Evolutionary conservation across 2,888 invertebrate genomes (phyloP).

Genomic region (Mycalesis mineus): DNA sequence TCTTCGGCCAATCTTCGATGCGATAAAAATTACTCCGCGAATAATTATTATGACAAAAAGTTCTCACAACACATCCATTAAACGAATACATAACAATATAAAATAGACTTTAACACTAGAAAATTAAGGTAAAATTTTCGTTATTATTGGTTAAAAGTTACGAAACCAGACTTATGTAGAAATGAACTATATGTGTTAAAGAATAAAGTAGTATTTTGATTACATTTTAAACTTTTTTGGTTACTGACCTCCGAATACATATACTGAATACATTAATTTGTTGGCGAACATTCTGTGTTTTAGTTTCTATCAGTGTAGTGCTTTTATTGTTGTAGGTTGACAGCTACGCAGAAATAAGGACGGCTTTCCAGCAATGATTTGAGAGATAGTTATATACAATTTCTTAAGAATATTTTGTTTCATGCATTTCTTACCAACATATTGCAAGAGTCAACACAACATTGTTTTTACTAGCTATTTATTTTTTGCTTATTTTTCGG

Average conservation of each 20-base stretch:
- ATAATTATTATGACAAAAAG: constrained; percentile 48
- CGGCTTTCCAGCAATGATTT: no score
- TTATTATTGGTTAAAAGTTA: neutral
- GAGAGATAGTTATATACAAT: no score
- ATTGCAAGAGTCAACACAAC: no score
- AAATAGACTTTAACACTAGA: neutral
- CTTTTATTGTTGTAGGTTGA: constrained; percentile 65
- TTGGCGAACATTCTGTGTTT: constrained; percentile 55
- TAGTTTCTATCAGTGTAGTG: constrained; percentile 70
- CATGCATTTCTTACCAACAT: no score
- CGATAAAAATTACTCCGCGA: constrained; percentile 47
- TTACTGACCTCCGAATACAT: constrained; percentile 54
- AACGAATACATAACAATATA: neutral
- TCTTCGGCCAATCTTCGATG: neutral
- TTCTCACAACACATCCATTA: constrained; percentile 9
- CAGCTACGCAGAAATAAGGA: constrained; percentile 14
- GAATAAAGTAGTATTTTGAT: constrained; percentile 13
- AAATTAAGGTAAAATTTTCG: neutral
- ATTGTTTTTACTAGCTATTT: no score
- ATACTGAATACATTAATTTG: constrained; percentile 70
- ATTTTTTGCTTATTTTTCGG: no score
- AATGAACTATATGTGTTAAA: neutral
- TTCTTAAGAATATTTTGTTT: no score
- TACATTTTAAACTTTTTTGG: constrained; percentile 37
- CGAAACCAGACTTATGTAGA: neutral